These are phyloP conservation scores for Copidosoma aretas DNA, from an alignment of 2,888 invertebrate genomes.

Conservation along the genomic window DNA sequence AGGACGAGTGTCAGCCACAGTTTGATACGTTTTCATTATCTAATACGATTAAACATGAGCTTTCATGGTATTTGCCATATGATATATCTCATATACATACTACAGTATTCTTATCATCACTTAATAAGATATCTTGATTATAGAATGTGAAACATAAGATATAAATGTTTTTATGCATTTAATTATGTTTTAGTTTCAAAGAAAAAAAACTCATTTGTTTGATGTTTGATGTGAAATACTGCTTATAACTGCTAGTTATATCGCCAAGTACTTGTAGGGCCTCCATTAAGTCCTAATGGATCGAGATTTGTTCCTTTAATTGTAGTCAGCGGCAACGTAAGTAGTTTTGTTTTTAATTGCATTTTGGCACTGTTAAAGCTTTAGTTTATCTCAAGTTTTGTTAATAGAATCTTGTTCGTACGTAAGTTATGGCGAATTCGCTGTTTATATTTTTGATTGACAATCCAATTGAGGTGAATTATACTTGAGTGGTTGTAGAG, in stretches of 20 bases:
- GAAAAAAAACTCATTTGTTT: constrained; percentile 5
- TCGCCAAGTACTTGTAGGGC: constrained; percentile 20
- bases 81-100: constrained; percentile 34
- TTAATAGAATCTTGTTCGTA: constrained; percentile 32
- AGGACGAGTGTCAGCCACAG: background rate
- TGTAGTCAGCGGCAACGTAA: constrained; percentile 31
- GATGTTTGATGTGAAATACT: constrained; percentile 26
- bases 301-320: constrained; percentile 40
- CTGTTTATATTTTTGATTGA: too few relatives aligned
- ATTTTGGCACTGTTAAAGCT: constrained; percentile 40
- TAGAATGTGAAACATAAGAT: background rate
- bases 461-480: background rate
- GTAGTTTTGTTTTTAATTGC: constrained; percentile 38
- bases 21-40: constrained; percentile 21
- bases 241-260: constrained; percentile 23
- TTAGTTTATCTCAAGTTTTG: constrained; percentile 38
- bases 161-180: background rate
- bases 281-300: constrained; percentile 9
- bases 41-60: constrained; percentile 34
- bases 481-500: background rate
- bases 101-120: constrained; percentile 33
- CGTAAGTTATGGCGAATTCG: constrained; percentile 13
- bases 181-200: background rate
- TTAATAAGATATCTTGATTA: constrained; percentile 22
- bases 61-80: constrained; percentile 39